These are phyloP conservation scores for Botia kubotai DNA, from an alignment of 2,797 vertebrate genomes.

Conservation along the genomic window DNA sequence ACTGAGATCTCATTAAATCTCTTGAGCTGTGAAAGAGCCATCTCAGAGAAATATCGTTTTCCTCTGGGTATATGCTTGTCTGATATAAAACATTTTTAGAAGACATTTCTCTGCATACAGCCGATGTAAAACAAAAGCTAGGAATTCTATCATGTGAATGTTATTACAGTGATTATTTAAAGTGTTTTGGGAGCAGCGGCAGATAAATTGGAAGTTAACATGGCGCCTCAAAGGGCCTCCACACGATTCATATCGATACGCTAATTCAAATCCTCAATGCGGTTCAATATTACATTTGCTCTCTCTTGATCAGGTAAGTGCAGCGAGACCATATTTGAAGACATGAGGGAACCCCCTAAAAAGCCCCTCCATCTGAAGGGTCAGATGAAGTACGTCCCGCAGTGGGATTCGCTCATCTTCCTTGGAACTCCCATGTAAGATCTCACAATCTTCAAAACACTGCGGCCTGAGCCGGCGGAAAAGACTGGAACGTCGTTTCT, in stretches of 20 bases:
- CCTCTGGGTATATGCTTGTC: background rate
- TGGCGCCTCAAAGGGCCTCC: background rate
- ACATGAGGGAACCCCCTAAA: slow-evolving; percentile 79
- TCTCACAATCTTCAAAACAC: background rate
- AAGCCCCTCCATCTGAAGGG: slow-evolving; percentile 82
- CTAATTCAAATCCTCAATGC: slow-evolving; percentile 1
- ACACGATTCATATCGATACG: background rate
- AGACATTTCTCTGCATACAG: background rate
- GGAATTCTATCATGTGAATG: slow-evolving; percentile 12
- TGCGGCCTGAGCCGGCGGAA: background rate
- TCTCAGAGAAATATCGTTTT: no score
- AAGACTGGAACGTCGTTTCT: slow-evolving; percentile 8
- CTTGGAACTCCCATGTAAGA: slow-evolving; percentile 81
- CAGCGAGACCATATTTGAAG: slow-evolving; percentile 81
- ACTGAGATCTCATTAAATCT: no score
- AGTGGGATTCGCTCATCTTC: slow-evolving; percentile 80
- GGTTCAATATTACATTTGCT: background rate
- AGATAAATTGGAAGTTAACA: background rate
- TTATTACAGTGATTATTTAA: slow-evolving; percentile 18
- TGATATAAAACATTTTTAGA: background rate
- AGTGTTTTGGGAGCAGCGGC: background rate
- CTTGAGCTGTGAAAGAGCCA: no score
- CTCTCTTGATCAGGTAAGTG: slow-evolving; percentile 72
- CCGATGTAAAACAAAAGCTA: slow-evolving; percentile 2
- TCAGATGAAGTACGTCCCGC: slow-evolving; percentile 82